Percentiles rank a stretch among this genome's conserved stretches.
Evolutionary conservation across 2,888 invertebrate species (phyloP).

Genomic region (Andrena haemorrhoa): DNA sequence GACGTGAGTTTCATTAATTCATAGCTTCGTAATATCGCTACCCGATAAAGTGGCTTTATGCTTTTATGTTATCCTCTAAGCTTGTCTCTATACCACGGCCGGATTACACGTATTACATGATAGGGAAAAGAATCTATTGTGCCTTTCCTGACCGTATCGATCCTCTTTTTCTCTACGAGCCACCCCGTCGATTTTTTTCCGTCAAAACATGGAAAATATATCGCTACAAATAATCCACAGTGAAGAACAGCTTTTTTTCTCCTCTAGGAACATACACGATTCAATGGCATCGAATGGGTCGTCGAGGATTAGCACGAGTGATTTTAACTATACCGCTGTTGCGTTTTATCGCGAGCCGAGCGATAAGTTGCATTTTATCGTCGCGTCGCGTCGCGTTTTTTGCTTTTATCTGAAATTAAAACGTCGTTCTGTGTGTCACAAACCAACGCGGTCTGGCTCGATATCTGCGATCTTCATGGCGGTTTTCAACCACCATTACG

Average conservation of each 20-base stretch:
- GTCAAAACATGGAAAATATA: neutral
- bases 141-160: neutral
- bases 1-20: conserved; percentile 28
- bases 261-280: neutral
- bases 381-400: conserved; percentile 25
- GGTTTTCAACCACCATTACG: conserved; percentile 51
- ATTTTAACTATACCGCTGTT: conserved; percentile 17
- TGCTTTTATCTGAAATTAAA: conserved; percentile 71
- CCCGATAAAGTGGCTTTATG: conserved; percentile 18
- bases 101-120: conserved; percentile 4
- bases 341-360: conserved; percentile 3
- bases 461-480: conserved; percentile 46
- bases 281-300: neutral
- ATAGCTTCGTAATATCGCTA: conserved; percentile 17
- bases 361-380: conserved; percentile 51
- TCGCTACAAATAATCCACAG: neutral
- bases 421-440: conserved; percentile 54
- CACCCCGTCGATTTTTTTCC: neutral
- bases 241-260: neutral
- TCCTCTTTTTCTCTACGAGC: neutral
- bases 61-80: conserved; percentile 11
- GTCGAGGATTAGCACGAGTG: conserved; percentile 10
- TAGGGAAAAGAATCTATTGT: neutral
- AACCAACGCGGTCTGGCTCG: conserved; percentile 26
- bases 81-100: neutral